These are phyloP conservation scores for Pangasianodon hypophthalmus DNA, from an alignment of 2,113 vertebrate species.

Conservation along the genomic window DNA sequence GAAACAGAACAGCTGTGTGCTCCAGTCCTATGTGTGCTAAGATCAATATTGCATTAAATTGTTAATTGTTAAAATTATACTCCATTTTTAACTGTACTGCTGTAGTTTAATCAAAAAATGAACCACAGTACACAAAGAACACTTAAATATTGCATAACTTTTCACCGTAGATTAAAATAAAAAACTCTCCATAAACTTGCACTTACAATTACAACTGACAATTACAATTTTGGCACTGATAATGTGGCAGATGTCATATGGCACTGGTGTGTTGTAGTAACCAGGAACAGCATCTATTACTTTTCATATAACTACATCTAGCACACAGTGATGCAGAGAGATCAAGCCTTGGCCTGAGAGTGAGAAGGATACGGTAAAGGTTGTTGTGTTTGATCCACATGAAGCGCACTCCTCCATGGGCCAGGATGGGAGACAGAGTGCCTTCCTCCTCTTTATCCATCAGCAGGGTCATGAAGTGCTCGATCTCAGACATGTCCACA, in stretches of 20 bases:
- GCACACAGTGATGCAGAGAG: not conserved
- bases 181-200: no score
- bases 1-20: no score
- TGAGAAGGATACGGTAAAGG: conserved; percentile 89
- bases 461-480: conserved; percentile 97
- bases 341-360: not conserved
- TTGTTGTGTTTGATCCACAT: conserved; percentile 99
- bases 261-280: not conserved
- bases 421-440: conserved; percentile 89
- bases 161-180: no score
- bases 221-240: no score
- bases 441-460: conserved; percentile 99
- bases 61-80: no score
- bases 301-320: not conserved
- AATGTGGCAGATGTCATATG: not conserved
- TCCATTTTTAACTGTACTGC: no score
- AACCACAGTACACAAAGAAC: no score
- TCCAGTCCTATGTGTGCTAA: no score
- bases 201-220: not conserved
- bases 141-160: no score
- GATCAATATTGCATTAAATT: no score
- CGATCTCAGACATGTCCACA: conserved; percentile 98
- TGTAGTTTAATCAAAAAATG: no score
- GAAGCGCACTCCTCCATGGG: conserved; percentile 94
- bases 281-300: not conserved